Evolutionary conservation across 1,140 invertebrate genomes (phyloP).

Genomic region (Drosophila tropicalis): DNA sequence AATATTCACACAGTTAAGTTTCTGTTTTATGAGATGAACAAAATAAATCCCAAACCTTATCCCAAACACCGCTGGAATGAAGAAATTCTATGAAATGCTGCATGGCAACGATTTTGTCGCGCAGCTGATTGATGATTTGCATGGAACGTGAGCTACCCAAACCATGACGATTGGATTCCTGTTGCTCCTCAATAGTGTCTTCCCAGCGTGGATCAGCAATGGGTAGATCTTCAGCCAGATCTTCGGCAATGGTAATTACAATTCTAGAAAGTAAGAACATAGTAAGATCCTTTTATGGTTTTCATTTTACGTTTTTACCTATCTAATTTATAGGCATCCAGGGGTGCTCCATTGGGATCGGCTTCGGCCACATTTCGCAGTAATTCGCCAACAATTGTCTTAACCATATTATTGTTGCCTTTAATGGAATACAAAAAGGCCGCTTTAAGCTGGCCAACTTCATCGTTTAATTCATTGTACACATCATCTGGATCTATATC

Average conservation of each 20-base stretch:
- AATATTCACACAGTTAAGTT: background rate
- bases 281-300: too few relatives aligned
- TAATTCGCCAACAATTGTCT: slow-evolving; percentile 87
- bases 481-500: slow-evolving; percentile 90
- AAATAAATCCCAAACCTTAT: slow-evolving; percentile 84
- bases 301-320: too few relatives aligned
- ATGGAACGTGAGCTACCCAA: slow-evolving; percentile 89
- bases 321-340: slow-evolving; percentile 69
- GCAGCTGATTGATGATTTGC: slow-evolving; percentile 92
- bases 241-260: slow-evolving; percentile 89
- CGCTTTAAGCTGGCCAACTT: slow-evolving; percentile 88
- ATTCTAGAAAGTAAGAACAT: slow-evolving; percentile 77
- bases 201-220: slow-evolving; percentile 94
- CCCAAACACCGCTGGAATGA: slow-evolving; percentile 90
- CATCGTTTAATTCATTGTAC: slow-evolving; percentile 86
- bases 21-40: background rate
- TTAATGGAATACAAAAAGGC: slow-evolving; percentile 90
- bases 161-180: slow-evolving; percentile 62
- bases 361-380: slow-evolving; percentile 85
- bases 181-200: slow-evolving; percentile 56
- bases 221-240: slow-evolving; percentile 94
- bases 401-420: slow-evolving; percentile 85
- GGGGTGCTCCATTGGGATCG: slow-evolving; percentile 61
- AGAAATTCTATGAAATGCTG: slow-evolving; percentile 90
- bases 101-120: slow-evolving; percentile 92